Conservation (phyloP, 2,888 invertebrate genomes). For the Branchipolynoe longqiensis region DNA sequence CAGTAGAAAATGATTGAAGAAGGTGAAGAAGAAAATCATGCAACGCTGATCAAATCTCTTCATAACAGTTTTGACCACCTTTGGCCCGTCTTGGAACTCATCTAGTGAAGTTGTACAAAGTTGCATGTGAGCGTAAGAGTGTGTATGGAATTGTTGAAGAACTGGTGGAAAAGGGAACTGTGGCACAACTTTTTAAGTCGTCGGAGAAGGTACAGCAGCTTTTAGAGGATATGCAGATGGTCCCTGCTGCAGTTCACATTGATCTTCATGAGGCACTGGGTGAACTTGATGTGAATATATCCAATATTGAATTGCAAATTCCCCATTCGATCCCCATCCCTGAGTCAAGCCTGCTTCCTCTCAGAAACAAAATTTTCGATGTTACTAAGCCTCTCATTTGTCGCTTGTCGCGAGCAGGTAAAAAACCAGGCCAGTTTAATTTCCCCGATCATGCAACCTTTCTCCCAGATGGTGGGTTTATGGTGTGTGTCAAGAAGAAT, state of each 20-base stretch:
- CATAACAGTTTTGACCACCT: constrained; percentile 39
- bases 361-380: constrained; percentile 2
- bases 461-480: constrained; percentile 60
- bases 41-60: background rate
- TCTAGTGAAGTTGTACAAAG: constrained; percentile 58
- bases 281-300: constrained; percentile 17
- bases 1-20: constrained; percentile 7
- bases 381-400: constrained; percentile 15
- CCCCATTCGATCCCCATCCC: background rate
- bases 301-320: constrained; percentile 8
- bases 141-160: constrained; percentile 60
- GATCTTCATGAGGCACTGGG: background rate
- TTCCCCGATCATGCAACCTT: constrained; percentile 65
- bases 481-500: constrained; percentile 67
- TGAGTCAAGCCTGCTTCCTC: constrained; percentile 26
- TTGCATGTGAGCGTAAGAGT: constrained; percentile 32
- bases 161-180: constrained; percentile 27
- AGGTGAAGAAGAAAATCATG: constrained; percentile 34
- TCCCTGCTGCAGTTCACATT: background rate
- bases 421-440: constrained; percentile 59
- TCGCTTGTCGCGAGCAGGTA: constrained; percentile 53
- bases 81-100: constrained; percentile 48
- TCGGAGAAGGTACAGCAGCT: background rate
- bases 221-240: background rate
- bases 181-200: background rate